A percentile compares a stretch with the other conserved stretches of the same genome.
These are phyloP conservation scores for Gymnothorax javanicus DNA, from an alignment of 2,797 vertebrate genomes.

Conservation along the genomic window DNA sequence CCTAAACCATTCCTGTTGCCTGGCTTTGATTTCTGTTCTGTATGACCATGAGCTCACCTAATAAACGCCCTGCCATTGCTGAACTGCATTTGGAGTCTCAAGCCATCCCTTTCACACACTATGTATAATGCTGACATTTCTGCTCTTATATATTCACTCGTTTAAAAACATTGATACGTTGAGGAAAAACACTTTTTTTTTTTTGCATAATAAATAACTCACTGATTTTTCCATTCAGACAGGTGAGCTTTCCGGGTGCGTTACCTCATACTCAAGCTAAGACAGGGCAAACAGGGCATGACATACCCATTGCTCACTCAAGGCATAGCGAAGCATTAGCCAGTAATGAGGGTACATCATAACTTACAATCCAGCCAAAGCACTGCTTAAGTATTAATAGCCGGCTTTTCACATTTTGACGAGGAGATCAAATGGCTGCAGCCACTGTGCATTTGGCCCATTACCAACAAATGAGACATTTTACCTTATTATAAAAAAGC, in stretches of 20 bases:
- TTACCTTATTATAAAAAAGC: constrained; percentile 44
- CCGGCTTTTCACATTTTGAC: constrained; percentile 46
- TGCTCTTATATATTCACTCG: background rate
- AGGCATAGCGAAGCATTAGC: constrained; percentile 23
- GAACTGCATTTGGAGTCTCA: too few relatives aligned
- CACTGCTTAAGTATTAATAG: constrained; percentile 37
- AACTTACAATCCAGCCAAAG: constrained; percentile 30
- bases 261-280: background rate
- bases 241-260: background rate
- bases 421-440: constrained; percentile 43
- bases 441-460: constrained; percentile 47
- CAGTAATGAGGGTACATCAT: constrained; percentile 41
- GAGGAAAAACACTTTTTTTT: background rate
- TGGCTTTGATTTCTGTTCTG: too few relatives aligned
- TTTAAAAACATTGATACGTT: background rate
- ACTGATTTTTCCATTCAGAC: background rate
- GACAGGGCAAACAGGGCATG: background rate
- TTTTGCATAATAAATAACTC: constrained; percentile 5
- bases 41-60: too few relatives aligned
- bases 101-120: too few relatives aligned
- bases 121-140: background rate
- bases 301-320: background rate
- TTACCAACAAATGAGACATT: constrained; percentile 52
- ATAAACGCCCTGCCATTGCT: too few relatives aligned
- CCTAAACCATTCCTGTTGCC: too few relatives aligned